A percentile compares a stretch with the other conserved stretches of the same genome.
These are phyloP conservation scores for Gonocerus acuteangulatus DNA, from an alignment of 2,888 invertebrate genomes.

Conservation along the genomic window DNA sequence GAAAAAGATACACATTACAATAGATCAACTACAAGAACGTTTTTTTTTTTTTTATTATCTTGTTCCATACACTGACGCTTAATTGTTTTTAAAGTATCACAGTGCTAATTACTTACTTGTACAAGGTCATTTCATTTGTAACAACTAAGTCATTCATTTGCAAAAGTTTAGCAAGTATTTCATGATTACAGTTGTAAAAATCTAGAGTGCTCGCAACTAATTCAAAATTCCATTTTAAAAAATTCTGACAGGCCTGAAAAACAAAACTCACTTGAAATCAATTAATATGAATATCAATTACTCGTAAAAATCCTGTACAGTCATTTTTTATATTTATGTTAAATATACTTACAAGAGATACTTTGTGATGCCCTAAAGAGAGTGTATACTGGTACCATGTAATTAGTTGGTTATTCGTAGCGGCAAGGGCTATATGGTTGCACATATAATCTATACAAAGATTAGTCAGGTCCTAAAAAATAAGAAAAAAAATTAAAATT, in stretches of 20 bases:
- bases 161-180: conserved; percentile 65
- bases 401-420: conserved; percentile 69
- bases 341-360: conserved; percentile 54
- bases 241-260: conserved; percentile 62
- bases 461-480: conserved; percentile 63
- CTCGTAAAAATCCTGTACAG: too few species aligned
- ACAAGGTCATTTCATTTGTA: conserved; percentile 79
- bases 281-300: neutral
- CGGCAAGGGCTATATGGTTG: conserved; percentile 75
- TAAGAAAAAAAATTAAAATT: conserved; percentile 3
- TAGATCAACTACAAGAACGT: too few species aligned
- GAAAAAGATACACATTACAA: too few species aligned
- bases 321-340: too few species aligned
- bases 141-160: conserved; percentile 82
- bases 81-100: too few species aligned
- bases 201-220: conserved; percentile 69
- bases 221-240: conserved; percentile 86
- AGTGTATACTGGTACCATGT: conserved; percentile 88
- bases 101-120: conserved; percentile 48
- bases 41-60: too few species aligned
- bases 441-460: conserved; percentile 83
- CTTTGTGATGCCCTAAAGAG: conserved; percentile 67
- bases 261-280: neutral
- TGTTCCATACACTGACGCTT: too few species aligned
- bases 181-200: conserved; percentile 73